Percentiles rank a stretch among this genome's conserved stretches.
Evolutionary conservation across 2,113 vertebrate genomes (phyloP).

Genomic region (Tiliqua scincoides): DNA sequence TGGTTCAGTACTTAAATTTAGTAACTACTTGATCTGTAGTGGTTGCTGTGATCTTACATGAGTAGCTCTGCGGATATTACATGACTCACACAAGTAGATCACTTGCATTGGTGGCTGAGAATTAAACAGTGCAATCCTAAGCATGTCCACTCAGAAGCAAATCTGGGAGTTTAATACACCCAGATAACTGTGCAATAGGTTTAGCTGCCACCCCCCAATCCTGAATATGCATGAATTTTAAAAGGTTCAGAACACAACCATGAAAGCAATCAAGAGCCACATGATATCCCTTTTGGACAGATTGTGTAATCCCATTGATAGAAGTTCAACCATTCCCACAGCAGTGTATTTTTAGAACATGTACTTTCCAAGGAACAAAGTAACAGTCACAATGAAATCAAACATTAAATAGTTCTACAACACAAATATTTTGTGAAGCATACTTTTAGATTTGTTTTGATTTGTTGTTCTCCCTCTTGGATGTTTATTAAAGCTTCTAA

Average conservation of each 20-base stretch:
- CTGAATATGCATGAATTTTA: too few relatives aligned
- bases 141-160: too few relatives aligned
- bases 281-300: conserved; percentile 38
- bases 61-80: too few relatives aligned
- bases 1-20: too few relatives aligned
- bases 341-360: conserved; percentile 58
- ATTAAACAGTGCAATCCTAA: too few relatives aligned
- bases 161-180: too few relatives aligned
- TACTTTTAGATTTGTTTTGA: conserved; percentile 60
- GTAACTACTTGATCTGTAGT: too few relatives aligned
- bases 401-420: conserved; percentile 51
- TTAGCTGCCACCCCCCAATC: too few relatives aligned
- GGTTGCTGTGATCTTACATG: too few relatives aligned
- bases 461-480: conserved; percentile 50
- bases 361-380: conserved; percentile 62
- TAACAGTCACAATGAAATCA: conserved; percentile 52
- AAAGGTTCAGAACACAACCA: background rate
- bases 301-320: conserved; percentile 34
- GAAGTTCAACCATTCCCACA: conserved; percentile 45
- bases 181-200: too few relatives aligned
- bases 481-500: conserved; percentile 51
- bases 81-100: too few relatives aligned
- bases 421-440: conserved; percentile 61
- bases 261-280: conserved; percentile 6
- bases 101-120: too few relatives aligned